phyloP scores from a whole-genome alignment of 2,797 vertebrate genomes.

The Halcyon smyrnensis region DNA sequence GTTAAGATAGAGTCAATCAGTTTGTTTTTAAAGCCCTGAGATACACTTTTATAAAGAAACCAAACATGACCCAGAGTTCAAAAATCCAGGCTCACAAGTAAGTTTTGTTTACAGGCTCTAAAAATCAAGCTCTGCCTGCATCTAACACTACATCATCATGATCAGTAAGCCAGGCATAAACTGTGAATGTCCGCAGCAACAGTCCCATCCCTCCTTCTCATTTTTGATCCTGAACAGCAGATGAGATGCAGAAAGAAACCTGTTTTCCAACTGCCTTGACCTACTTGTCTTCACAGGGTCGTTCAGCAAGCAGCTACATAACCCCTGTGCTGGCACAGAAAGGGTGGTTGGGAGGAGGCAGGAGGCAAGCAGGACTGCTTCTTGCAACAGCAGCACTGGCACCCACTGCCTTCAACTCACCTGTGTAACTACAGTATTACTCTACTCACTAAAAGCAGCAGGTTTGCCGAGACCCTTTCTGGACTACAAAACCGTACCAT shows the following conservation, averaged over 20 bases:
- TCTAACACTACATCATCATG: neutral
- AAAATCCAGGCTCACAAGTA: neutral
- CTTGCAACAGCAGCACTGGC: neutral
- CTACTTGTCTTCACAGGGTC: rapidly evolving
- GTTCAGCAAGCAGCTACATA: neutral
- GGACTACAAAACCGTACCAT: neutral
- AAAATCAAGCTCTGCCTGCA: neutral
- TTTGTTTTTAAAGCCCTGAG: neutral
- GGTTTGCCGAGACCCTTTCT: neutral
- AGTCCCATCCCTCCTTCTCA: neutral
- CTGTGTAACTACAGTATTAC: neutral
- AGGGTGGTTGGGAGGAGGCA: neutral
- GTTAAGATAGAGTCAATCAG: neutral
- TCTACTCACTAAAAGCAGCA: neutral
- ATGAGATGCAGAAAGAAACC: neutral
- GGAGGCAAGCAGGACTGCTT: neutral
- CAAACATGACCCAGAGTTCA: rapidly evolving
- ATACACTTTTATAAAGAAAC: neutral
- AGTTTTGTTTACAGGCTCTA: neutral
- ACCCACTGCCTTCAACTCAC: neutral
- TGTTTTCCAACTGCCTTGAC: neutral
- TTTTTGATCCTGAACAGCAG: neutral
- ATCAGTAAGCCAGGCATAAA: neutral
- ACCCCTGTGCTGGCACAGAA: neutral
- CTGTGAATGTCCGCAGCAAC: neutral